A percentile compares a stretch with the other conserved stretches of the same genome.
Evolutionary conservation across 2,888 invertebrate species (phyloP).

Genomic region (Tetropium fuscum): DNA sequence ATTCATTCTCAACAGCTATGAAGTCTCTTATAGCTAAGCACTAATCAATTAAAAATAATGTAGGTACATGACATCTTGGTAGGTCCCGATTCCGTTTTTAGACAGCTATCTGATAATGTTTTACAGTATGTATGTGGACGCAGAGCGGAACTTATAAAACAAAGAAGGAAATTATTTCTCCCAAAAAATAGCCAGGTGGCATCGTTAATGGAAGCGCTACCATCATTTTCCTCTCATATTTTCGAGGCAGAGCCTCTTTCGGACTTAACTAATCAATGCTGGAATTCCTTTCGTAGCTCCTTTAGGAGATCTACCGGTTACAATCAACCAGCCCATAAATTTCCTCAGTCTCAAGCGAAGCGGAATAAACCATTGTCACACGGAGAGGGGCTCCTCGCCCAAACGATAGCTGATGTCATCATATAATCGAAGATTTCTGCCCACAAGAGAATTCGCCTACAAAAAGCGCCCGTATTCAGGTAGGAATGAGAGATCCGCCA

Average conservation of each 20-base stretch:
- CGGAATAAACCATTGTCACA: neutral
- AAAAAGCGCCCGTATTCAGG: neutral
- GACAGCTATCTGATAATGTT: constrained; percentile 33
- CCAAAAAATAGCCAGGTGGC: constrained; percentile 15
- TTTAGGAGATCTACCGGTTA: neutral
- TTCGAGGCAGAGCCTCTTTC: neutral
- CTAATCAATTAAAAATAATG: neutral
- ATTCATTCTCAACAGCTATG: constrained; percentile 22
- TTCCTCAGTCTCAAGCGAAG: neutral
- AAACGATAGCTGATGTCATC: neutral
- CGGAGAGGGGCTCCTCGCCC: neutral
- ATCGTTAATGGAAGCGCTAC: neutral
- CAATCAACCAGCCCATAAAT: neutral
- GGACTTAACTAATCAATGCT: neutral
- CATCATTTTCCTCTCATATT: neutral
- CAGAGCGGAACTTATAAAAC: constrained; percentile 30
- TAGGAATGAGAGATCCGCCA: neutral
- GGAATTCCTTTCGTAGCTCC: neutral
- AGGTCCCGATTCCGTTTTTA: constrained; percentile 27
- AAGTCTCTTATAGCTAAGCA: constrained; percentile 14
- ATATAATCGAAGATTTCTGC: neutral
- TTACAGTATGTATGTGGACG: constrained; percentile 32
- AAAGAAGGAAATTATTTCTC: constrained; percentile 24
- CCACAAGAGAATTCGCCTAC: neutral
- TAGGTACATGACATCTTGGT: neutral